These are phyloP conservation scores for Nesospiza acunhae DNA, from an alignment of 2,113 vertebrate genomes.

Conservation along the genomic window DNA sequence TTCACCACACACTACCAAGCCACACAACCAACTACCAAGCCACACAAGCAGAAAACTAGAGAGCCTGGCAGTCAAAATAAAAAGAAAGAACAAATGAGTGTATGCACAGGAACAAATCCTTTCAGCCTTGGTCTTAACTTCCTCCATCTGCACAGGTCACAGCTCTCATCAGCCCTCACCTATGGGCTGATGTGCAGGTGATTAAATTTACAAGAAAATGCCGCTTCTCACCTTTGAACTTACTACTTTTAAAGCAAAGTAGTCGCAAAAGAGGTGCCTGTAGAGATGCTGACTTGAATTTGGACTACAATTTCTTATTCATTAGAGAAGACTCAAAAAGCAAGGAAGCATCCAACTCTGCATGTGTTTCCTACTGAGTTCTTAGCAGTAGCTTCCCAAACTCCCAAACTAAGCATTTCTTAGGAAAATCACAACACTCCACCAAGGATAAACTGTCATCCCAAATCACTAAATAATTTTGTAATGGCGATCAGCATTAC, in stretches of 20 bases:
- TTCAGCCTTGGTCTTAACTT: background rate
- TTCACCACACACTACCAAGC: background rate
- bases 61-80: background rate
- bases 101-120: background rate
- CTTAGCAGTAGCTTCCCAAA: background rate
- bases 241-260: background rate
- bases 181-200: fast-evolving
- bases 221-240: background rate
- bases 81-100: background rate
- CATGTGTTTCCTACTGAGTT: fast-evolving
- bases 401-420: background rate
- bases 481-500: background rate
- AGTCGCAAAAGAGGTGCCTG: background rate
- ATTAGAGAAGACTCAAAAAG: background rate
- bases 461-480: background rate
- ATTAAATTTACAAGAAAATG: background rate
- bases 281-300: background rate
- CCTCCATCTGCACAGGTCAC: background rate
- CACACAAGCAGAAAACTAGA: background rate
- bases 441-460: background rate
- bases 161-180: background rate
- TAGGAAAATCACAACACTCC: background rate
- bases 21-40: background rate
- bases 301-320: background rate
- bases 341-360: background rate